These are phyloP conservation scores for Trichogramma evanescens DNA, from an alignment of 2,888 invertebrate genomes.

Conservation along the genomic window DNA sequence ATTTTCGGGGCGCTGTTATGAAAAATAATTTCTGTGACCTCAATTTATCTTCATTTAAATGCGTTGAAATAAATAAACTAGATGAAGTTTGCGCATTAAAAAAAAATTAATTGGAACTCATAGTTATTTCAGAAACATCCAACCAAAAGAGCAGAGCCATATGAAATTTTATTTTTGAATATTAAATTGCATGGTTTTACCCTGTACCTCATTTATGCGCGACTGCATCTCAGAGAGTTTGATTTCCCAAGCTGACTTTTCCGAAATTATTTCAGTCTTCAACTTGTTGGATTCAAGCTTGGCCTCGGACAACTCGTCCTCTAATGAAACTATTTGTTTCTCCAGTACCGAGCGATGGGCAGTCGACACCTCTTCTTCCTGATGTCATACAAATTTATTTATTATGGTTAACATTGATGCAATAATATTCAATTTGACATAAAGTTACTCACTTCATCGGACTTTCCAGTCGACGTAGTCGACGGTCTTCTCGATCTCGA, in stretches of 20 bases:
- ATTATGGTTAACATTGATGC: neutral
- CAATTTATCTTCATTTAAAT: too few species aligned
- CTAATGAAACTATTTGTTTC: conserved; percentile 76
- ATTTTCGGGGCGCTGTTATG: too few species aligned
- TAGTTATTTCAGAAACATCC: neutral
- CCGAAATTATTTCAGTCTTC: conserved; percentile 84
- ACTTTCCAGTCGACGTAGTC: conserved; percentile 61
- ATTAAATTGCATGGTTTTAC: neutral
- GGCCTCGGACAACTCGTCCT: conserved; percentile 82
- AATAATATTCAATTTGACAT: neutral
- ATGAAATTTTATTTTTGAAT: conserved; percentile 5
- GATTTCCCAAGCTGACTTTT: conserved; percentile 78
- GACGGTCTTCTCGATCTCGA: conserved; percentile 38
- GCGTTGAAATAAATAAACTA: too few species aligned
- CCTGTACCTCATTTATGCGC: conserved; percentile 67
- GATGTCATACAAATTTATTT: conserved; percentile 19
- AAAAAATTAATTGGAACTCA: too few species aligned
- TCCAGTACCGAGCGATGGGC: conserved; percentile 65
- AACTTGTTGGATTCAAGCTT: conserved; percentile 73
- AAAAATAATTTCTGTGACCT: too few species aligned
- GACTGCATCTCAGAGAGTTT: conserved; percentile 84
- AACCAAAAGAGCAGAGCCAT: neutral
- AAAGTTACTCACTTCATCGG: conserved; percentile 58
- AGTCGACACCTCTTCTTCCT: conserved; percentile 65
- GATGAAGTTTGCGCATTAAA: too few species aligned